Percentiles rank a stretch among this genome's conserved stretches.
Conservation (phyloP, 2,888 invertebrate genomes). For the Lasioglossum figueresi region DNA sequence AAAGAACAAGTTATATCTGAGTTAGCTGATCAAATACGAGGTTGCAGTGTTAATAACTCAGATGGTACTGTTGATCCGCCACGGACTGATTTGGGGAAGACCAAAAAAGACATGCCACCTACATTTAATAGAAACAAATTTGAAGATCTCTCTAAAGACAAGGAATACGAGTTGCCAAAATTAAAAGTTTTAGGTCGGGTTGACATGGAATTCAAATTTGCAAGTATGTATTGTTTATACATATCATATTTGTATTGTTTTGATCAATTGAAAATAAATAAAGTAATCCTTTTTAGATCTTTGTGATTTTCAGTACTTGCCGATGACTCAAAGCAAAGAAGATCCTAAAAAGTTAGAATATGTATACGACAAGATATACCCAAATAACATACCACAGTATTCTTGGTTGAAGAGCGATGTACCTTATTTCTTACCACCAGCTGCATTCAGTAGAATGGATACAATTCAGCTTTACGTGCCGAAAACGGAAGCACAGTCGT, state of each 20-base stretch:
- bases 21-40: slow-evolving; percentile 22
- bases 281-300: slow-evolving; percentile 86
- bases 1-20: slow-evolving; percentile 23
- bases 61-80: neutral
- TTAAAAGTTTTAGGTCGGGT: slow-evolving; percentile 87
- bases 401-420: slow-evolving; percentile 86
- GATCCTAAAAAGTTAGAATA: slow-evolving; percentile 85
- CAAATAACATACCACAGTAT: slow-evolving; percentile 85
- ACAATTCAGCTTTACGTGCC: slow-evolving; percentile 82
- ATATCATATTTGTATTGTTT: neutral
- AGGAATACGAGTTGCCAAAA: slow-evolving; percentile 79
- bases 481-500: slow-evolving; percentile 77
- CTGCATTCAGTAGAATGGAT: slow-evolving; percentile 91
- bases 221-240: slow-evolving; percentile 84
- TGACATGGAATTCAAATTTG: slow-evolving; percentile 87
- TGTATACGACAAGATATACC: slow-evolving; percentile 88
- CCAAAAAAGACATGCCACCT: slow-evolving; percentile 53
- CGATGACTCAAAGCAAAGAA: slow-evolving; percentile 86
- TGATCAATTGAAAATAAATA: neutral
- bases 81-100: slow-evolving; percentile 4
- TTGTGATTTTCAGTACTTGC: slow-evolving; percentile 96
- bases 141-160: slow-evolving; percentile 80
- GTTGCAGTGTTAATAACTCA: slow-evolving; percentile 11
- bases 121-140: slow-evolving; percentile 71
- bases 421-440: slow-evolving; percentile 90